phyloP scores from a whole-genome alignment of 1,140 invertebrate genomes.

The Neodiprion lecontei region DNA sequence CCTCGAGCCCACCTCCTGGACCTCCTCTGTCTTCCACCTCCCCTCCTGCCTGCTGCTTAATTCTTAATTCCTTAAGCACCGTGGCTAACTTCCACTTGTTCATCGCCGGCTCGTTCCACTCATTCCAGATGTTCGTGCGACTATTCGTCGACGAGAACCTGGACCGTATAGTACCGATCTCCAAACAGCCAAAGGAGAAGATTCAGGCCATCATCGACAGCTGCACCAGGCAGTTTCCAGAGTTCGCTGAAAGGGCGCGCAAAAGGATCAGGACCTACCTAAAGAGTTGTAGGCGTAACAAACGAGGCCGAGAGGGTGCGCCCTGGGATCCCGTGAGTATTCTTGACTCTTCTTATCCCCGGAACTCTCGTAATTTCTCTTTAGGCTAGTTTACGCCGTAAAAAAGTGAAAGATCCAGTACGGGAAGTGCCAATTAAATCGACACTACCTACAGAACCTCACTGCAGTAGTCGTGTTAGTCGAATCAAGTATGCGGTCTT shows the following conservation, averaged over 20 bases:
- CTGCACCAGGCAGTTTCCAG: conserved; percentile 95
- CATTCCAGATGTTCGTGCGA: conserved; percentile 92
- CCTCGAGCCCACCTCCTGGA: conserved; percentile 34
- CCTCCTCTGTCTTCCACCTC: conserved; percentile 16
- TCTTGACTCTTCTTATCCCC: conserved; percentile 6
- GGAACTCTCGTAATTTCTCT: too few species aligned
- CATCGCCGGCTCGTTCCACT: conserved; percentile 11
- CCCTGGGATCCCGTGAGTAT: conserved; percentile 74
- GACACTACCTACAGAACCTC: conserved; percentile 17
- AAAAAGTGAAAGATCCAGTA: conserved; percentile 54
- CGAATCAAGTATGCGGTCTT: too few species aligned
- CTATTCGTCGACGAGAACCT: conserved; percentile 97
- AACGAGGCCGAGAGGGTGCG: conserved; percentile 82
- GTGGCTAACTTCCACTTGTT: conserved; percentile 9
- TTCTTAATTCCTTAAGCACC: conserved; percentile 50
- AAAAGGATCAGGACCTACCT: conserved; percentile 95
- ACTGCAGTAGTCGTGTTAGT: too few species aligned
- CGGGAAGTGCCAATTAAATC: conserved; percentile 50
- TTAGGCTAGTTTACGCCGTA: conserved; percentile 21
- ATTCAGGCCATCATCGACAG: conserved; percentile 97
- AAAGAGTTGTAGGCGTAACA: conserved; percentile 94
- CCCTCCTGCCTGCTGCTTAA: conserved; percentile 31
- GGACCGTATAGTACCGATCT: conserved; percentile 95
- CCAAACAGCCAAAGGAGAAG: conserved; percentile 97
- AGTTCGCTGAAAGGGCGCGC: conserved; percentile 91